A percentile compares a stretch with the other conserved stretches of the same genome.
phyloP scores from a whole-genome alignment of 2,113 vertebrate genomes.

The Crotophaga sulcirostris region DNA sequence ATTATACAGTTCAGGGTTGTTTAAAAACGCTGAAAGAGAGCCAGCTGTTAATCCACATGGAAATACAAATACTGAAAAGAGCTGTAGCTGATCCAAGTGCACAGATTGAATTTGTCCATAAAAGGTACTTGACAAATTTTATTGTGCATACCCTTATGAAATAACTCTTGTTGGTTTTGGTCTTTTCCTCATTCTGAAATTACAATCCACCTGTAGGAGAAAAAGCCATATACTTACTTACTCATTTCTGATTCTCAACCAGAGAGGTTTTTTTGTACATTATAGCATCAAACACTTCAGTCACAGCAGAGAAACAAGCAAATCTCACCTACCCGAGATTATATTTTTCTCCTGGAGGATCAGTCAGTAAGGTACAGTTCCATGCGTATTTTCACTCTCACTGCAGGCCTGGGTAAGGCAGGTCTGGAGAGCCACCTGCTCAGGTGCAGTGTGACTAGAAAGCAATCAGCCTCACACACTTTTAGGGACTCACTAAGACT shows the following conservation, averaged over 20 bases:
- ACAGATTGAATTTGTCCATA: constrained; percentile 13
- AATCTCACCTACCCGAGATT: not conserved
- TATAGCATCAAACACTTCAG: not conserved
- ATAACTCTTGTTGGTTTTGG: not conserved
- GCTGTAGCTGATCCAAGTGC: constrained; percentile 15
- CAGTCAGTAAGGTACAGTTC: not conserved
- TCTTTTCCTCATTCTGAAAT: not conserved
- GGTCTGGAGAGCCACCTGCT: not conserved
- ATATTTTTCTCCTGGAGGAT: not conserved
- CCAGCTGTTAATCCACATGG: constrained; percentile 48
- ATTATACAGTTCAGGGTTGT: constrained; percentile 8
- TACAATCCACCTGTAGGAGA: not conserved
- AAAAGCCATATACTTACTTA: not conserved
- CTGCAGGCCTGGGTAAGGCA: not conserved
- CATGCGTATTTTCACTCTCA: not conserved
- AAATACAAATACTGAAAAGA: constrained; percentile 26
- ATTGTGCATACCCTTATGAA: not conserved
- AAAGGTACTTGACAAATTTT: constrained; percentile 11
- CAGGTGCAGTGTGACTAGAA: not conserved
- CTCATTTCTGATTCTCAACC: not conserved
- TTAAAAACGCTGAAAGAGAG: constrained; percentile 44
- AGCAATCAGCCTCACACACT: not conserved
- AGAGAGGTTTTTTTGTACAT: not conserved
- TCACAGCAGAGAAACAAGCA: not conserved
- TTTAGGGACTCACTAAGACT: not conserved